Evolutionary conservation across 2,113 vertebrate genomes (phyloP), one percentile per base, ranked within the genome.

Genomic region (Nothoprocta pentlandii): DNA sequence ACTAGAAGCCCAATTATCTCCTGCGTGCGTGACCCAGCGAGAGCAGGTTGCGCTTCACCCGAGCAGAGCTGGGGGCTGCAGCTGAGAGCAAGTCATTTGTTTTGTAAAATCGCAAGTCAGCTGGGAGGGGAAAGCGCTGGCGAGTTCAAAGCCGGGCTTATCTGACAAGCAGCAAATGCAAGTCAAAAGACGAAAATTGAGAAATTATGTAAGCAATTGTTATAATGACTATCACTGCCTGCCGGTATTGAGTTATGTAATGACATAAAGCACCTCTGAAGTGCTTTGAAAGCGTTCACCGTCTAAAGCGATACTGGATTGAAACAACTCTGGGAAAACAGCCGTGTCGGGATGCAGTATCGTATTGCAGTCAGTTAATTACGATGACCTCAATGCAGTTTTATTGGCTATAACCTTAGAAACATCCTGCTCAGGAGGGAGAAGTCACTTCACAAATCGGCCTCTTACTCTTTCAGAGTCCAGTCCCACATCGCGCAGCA

Each of bases 161-260:
- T 39, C 70, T 69, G 70, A 78, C 58, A 81, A 81, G 63, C 13
- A 5, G 69, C 32, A 62, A 87, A 71, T 0, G 0, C 16, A 84
- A 89, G 62, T 64, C 74, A 56, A 87, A 86, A 25, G 74, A 91
- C 61, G 63, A 49, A 91, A 95, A 71, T 6, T 4, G 26, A 66
- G 68, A 61, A 83, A 70, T 53, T 53, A 58, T 8, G 41, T 6
- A 68, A 79, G 67, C 74, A 95, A 42, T 74, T 76, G 68, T 41
- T 77, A 59, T 61, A 92, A 92, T 59, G 80, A 91, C 88, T 84
- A 61, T 70, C 79, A 91, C 54, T 93, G 85, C 69, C 49, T 23
- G 85, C 25, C 92, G 54, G 67, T 9, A 34, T 26, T 44, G 62
- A 84, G 67, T 53, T 85, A 53, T 85, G 28, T 3, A 58, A 69